Evolutionary conservation across 2,797 vertebrate species (phyloP).

Genomic region (Chiloscyllium punctatum): DNA sequence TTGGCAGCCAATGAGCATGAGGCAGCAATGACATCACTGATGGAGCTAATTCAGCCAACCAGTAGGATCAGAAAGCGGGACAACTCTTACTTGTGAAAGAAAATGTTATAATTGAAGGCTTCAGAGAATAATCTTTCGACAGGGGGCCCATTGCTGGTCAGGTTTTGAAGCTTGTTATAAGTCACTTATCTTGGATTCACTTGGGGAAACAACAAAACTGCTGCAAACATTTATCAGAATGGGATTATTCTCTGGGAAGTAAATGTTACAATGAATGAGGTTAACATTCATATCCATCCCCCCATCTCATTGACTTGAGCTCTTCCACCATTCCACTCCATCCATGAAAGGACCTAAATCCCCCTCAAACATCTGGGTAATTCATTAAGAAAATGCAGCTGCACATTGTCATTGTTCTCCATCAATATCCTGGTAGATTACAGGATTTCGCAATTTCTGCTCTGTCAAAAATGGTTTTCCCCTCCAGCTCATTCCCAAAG

Average conservation of each 20-base stretch:
- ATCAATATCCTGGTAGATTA: background rate
- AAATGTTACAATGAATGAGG: background rate
- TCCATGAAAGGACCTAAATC: background rate
- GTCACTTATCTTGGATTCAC: background rate
- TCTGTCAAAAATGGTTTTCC: background rate
- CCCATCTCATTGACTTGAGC: background rate
- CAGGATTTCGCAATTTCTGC: background rate
- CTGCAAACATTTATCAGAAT: background rate
- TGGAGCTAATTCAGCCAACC: background rate
- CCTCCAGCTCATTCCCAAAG: background rate
- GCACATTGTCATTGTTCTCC: background rate
- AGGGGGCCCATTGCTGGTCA: background rate
- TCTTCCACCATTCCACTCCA: background rate
- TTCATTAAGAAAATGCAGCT: constrained; percentile 3
- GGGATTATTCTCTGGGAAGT: background rate
- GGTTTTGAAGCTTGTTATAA: background rate
- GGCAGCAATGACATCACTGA: background rate
- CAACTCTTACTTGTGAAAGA: background rate
- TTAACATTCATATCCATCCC: constrained; percentile 10
- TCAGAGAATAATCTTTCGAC: background rate
- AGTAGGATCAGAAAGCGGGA: background rate
- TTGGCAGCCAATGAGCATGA: background rate
- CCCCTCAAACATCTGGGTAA: constrained; percentile 18
- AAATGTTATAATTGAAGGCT: background rate
- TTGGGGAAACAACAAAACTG: background rate